Conservation (phyloP, 2,888 invertebrate species). For the Lasioglossum calceatum region DNA sequence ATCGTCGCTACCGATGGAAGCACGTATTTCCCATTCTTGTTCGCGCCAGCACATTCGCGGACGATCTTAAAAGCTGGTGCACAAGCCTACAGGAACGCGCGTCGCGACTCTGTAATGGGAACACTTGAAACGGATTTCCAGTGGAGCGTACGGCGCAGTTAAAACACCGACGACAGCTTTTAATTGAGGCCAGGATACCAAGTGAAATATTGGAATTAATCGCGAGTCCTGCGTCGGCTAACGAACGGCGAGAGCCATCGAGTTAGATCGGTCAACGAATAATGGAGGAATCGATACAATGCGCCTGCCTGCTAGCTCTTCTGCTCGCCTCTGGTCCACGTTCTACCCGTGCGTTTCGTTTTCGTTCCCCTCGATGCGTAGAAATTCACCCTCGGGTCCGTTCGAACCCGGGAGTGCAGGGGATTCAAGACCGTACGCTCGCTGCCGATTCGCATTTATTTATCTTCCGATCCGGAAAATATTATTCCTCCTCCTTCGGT, state of each 20-base stretch:
- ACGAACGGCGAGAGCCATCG: conserved; percentile 68
- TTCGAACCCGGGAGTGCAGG: neutral
- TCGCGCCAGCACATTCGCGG: neutral
- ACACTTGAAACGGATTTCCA: conserved; percentile 63
- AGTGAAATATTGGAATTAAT: conserved; percentile 74
- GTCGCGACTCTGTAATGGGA: conserved; percentile 26
- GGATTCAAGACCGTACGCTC: neutral
- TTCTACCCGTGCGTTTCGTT: neutral
- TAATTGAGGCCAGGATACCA: conserved; percentile 68
- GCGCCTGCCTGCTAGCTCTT: conserved; percentile 4
- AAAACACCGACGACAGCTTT: conserved; percentile 71
- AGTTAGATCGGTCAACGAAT: conserved; percentile 72
- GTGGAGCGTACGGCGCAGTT: conserved; percentile 57
- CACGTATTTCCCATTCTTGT: neutral
- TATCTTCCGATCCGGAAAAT: neutral
- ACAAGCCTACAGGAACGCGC: neutral
- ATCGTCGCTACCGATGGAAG: neutral
- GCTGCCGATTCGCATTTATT: neutral
- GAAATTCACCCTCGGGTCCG: neutral
- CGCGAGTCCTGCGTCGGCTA: conserved; percentile 64
- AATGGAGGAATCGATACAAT: conserved; percentile 71
- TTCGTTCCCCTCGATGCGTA: neutral
- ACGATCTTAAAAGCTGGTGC: neutral
- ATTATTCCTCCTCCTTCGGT: neutral
- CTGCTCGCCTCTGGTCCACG: neutral